These are phyloP conservation scores for Cryptomyrus ogoouensis DNA, from an alignment of 2,113 vertebrate species.

Conservation along the genomic window DNA sequence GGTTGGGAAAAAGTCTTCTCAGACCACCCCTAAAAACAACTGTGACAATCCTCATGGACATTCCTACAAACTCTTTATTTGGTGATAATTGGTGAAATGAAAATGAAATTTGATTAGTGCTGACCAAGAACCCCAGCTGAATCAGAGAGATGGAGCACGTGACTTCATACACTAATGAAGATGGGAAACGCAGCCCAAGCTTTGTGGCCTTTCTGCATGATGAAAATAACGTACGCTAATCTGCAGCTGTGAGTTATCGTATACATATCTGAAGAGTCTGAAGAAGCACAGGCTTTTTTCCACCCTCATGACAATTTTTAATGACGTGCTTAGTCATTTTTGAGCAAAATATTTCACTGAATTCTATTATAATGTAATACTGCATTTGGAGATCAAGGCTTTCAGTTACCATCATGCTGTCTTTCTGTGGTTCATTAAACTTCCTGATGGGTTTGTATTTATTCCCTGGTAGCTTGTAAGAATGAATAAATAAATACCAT, in stretches of 20 bases:
- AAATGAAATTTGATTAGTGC: neutral
- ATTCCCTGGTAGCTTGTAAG: neutral
- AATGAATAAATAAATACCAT: neutral
- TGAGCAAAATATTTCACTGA: neutral
- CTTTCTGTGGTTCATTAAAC: neutral
- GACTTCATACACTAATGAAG: neutral
- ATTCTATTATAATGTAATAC: neutral
- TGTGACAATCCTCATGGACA: neutral
- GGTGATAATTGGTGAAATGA: neutral
- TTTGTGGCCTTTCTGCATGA: neutral
- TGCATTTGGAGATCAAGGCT: neutral
- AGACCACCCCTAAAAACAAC: neutral
- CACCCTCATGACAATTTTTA: neutral
- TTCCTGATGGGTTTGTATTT: neutral
- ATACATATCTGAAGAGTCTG: neutral
- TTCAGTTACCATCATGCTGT: neutral
- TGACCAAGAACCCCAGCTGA: neutral
- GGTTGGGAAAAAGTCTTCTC: neutral
- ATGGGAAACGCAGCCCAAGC: neutral
- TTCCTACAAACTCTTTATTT: neutral
- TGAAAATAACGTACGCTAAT: neutral
- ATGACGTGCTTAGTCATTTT: neutral
- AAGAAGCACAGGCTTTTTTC: neutral
- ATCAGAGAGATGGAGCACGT: neutral
- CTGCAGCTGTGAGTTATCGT: neutral